A percentile compares a stretch with the other conserved stretches of the same genome.
These are phyloP conservation scores for Propithecus coquereli DNA, from an alignment of 2,113 vertebrate genomes.

Conservation along the genomic window DNA sequence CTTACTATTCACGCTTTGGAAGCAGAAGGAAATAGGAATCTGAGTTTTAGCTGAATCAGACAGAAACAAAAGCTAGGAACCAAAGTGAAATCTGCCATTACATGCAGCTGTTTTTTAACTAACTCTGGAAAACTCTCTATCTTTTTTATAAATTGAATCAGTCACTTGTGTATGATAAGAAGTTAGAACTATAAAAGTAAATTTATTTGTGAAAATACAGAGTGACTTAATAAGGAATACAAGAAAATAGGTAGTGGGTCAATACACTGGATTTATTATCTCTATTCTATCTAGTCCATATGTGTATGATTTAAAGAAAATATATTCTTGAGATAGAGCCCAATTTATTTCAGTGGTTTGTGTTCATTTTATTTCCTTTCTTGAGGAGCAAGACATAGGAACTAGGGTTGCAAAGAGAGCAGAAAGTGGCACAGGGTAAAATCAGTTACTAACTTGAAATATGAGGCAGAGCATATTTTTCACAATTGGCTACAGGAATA, in stretches of 20 bases:
- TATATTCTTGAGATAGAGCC: neutral
- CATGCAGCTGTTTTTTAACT: neutral
- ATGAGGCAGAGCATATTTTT: neutral
- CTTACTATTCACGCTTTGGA: conserved; percentile 45
- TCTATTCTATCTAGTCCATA: neutral
- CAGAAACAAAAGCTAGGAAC: conserved; percentile 49
- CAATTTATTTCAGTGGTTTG: neutral
- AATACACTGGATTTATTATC: neutral
- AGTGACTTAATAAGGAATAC: neutral
- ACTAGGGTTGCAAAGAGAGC: neutral
- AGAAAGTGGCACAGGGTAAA: neutral
- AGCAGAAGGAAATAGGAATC: neutral
- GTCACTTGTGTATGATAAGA: neutral
- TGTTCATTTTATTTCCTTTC: neutral
- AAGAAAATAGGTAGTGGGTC: neutral
- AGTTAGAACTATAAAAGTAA: neutral
- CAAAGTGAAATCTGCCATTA: neutral
- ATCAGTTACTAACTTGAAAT: neutral
- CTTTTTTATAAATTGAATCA: neutral
- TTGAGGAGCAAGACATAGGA: neutral
- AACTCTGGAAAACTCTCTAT: neutral
- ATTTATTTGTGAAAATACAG: neutral
- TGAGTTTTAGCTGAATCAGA: conserved; percentile 55
- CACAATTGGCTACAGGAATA: neutral
- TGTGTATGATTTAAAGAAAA: neutral